Percentiles rank a stretch among this genome's conserved stretches.
Evolutionary conservation across 2,113 vertebrate species (phyloP).

Genomic region (Limnothrissa miodon): DNA sequence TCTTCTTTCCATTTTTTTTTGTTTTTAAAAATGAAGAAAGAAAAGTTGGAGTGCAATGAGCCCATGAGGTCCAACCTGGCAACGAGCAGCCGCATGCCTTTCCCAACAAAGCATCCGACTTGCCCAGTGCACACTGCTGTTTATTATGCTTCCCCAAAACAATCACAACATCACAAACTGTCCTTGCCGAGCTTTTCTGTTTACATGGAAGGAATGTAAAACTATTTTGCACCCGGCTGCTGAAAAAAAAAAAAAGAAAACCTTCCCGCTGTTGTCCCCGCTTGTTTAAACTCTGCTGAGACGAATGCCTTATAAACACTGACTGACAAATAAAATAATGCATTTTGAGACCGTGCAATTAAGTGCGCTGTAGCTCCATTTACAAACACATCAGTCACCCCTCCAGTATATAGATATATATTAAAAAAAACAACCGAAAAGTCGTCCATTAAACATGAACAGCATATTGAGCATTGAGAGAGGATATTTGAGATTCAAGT

Average conservation of each 20-base stretch:
- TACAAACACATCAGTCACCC: constrained; percentile 12
- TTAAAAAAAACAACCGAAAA: not conserved
- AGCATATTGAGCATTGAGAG: not conserved
- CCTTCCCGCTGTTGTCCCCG: not conserved
- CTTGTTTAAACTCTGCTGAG: not conserved
- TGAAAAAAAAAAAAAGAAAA: not conserved
- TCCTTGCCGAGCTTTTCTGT: not conserved
- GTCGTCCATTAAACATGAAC: not conserved
- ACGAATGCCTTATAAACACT: not conserved
- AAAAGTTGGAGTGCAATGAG: not conserved
- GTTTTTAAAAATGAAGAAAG: not conserved
- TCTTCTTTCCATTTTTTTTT: too few relatives aligned
- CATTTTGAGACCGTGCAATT: not conserved
- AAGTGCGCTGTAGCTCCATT: not conserved
- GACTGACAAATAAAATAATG: constrained; percentile 8
- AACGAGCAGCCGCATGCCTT: not conserved
- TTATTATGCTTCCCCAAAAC: not conserved
- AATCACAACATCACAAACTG: not conserved
- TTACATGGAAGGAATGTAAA: not conserved
- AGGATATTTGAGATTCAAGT: not conserved
- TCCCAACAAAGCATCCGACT: not conserved
- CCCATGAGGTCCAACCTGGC: not conserved
- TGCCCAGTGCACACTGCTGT: not conserved
- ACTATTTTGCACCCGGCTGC: not conserved
- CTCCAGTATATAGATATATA: too few relatives aligned